These are phyloP conservation scores for Volucella inflata DNA, from an alignment of 2,888 invertebrate species.

Conservation along the genomic window DNA sequence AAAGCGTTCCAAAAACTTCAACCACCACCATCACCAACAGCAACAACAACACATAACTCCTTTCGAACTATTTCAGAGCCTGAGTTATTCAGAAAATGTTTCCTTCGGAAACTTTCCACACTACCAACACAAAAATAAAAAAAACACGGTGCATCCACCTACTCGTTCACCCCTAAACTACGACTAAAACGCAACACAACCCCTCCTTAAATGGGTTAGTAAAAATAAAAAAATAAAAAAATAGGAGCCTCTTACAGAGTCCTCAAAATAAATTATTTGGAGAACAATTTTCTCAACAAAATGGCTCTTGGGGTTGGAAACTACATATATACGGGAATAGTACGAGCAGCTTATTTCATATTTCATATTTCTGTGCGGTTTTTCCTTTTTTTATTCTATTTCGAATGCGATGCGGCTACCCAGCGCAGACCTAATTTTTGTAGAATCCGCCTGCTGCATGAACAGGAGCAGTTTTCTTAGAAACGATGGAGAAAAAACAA, in stretches of 20 bases:
- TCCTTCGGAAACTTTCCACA: constrained; percentile 30
- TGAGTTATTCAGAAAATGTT: constrained; percentile 41
- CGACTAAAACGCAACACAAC: no score
- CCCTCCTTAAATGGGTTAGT: no score
- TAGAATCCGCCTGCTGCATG: constrained; percentile 5
- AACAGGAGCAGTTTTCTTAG: constrained; percentile 37
- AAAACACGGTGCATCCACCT: neutral
- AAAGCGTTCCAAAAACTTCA: neutral
- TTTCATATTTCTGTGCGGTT: constrained; percentile 9
- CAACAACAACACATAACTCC: neutral
- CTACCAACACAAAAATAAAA: neutral
- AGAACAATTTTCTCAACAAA: constrained; percentile 34
- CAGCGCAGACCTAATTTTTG: constrained; percentile 49
- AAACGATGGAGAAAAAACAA: neutral
- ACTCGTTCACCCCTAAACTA: neutral
- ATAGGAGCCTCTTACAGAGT: constrained; percentile 9
- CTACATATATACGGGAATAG: no score
- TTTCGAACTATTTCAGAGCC: constrained; percentile 37
- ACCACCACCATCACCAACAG: neutral
- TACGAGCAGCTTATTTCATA: no score
- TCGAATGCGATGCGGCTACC: neutral
- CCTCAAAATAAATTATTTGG: constrained; percentile 57
- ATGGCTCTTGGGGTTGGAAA: neutral
- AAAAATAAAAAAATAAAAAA: neutral
- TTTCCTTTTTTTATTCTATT: neutral